Evolutionary conservation across 2,888 invertebrate species (phyloP).

Genomic region (Euplagia quadripunctaria): DNA sequence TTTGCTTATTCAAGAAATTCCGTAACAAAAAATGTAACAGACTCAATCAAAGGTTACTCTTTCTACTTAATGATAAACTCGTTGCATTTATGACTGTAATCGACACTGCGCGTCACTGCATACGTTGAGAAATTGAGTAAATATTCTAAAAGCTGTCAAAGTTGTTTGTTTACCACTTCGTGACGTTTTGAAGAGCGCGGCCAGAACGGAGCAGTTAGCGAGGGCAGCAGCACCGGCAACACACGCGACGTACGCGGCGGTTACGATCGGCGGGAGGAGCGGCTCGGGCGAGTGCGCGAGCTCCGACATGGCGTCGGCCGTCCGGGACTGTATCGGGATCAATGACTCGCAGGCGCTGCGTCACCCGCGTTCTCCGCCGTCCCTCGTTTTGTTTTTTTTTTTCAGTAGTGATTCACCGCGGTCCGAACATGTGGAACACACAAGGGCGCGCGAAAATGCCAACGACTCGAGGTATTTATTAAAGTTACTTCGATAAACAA

Average conservation of each 20-base stretch:
- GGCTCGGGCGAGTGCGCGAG: slow-evolving; percentile 65
- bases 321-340: slow-evolving; percentile 83
- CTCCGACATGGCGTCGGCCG: slow-evolving; percentile 78
- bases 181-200: slow-evolving; percentile 78
- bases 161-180: slow-evolving; percentile 76
- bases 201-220: slow-evolving; percentile 77
- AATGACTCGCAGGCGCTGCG: slow-evolving; percentile 81
- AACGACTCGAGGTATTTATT: slow-evolving; percentile 49
- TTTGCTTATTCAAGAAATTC: background rate
- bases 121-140: slow-evolving; percentile 11
- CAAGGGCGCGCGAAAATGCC: slow-evolving; percentile 65
- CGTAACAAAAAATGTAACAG: background rate
- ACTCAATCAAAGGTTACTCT: background rate
- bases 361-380: slow-evolving; percentile 78
- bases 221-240: slow-evolving; percentile 81
- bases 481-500: slow-evolving; percentile 36
- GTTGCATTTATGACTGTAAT: background rate
- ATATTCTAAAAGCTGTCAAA: slow-evolving; percentile 9
- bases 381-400: slow-evolving; percentile 76
- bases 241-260: slow-evolving; percentile 72
- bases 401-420: slow-evolving; percentile 78
- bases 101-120: background rate
- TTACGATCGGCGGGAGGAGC: slow-evolving; percentile 74
- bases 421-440: slow-evolving; percentile 75
- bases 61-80: background rate